phyloP scores from a whole-genome alignment of 2,888 invertebrate species.

The Physocephala rufipes region DNA sequence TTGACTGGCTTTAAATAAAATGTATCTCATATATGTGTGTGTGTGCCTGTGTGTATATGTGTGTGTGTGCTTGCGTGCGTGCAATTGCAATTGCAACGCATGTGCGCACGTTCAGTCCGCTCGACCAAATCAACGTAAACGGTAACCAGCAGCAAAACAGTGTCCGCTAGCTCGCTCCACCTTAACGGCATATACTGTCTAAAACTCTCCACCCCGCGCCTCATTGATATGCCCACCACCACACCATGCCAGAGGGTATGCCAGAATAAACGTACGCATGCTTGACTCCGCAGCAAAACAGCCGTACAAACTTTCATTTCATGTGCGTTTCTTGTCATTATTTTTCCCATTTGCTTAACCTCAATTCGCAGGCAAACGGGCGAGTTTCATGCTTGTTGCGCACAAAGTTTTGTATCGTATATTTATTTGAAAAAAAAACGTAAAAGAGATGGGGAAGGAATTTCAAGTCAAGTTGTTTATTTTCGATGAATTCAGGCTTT shows the following conservation, averaged over 20 bases:
- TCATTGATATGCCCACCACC: slow-evolving; percentile 38
- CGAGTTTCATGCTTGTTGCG: background rate
- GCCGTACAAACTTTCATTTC: slow-evolving; percentile 20
- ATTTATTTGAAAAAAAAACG: no score
- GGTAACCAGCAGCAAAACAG: slow-evolving; percentile 6
- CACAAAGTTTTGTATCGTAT: no score
- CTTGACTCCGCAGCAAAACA: background rate
- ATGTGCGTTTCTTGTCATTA: slow-evolving; percentile 20
- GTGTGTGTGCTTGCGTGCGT: background rate
- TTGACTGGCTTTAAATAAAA: slow-evolving; percentile 1
- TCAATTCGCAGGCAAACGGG: slow-evolving; percentile 52
- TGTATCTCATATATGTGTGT: no score
- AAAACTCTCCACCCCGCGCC: background rate
- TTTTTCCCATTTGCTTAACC: slow-evolving; percentile 52
- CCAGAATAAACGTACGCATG: slow-evolving; percentile 20
- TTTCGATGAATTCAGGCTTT: no score
- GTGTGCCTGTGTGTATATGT: no score
- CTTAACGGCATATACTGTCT: background rate
- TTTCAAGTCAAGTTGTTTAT: no score
- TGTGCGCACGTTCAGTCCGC: slow-evolving; percentile 53
- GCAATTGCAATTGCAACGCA: slow-evolving; percentile 45
- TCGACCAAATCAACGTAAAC: slow-evolving; percentile 27
- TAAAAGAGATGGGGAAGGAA: no score
- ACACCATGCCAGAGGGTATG: slow-evolving; percentile 2
- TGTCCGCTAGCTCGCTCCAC: background rate